phyloP scores from a whole-genome alignment of 2,888 invertebrate species.

The Orthonychiurus folsomi region DNA sequence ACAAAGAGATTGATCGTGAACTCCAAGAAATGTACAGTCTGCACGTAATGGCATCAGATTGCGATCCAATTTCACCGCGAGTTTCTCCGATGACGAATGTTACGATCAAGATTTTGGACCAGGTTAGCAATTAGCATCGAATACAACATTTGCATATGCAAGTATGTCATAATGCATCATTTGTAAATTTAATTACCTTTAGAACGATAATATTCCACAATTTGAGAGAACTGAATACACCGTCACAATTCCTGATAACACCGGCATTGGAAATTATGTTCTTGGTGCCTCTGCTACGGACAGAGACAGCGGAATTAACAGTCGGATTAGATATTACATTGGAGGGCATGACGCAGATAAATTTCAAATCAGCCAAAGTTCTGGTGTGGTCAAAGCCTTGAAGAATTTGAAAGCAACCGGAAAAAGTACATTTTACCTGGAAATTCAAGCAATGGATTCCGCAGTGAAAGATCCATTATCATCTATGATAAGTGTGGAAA shows the following conservation, averaged over 20 bases:
- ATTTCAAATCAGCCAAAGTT: constrained; percentile 68
- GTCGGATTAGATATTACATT: constrained; percentile 74
- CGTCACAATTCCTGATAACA: constrained; percentile 76
- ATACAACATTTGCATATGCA: no score
- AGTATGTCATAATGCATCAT: no score
- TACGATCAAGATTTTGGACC: constrained; percentile 67
- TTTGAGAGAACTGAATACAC: constrained; percentile 56
- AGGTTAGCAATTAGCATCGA: no score
- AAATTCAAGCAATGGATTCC: constrained; percentile 72
- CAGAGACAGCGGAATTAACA: constrained; percentile 74
- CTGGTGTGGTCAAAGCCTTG: constrained; percentile 77
- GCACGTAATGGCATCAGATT: constrained; percentile 78
- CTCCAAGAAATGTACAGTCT: constrained; percentile 66
- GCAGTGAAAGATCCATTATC: constrained; percentile 57
- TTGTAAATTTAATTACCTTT: no score
- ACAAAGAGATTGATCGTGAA: constrained; percentile 67
- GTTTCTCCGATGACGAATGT: constrained; percentile 72
- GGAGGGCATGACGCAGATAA: constrained; percentile 68
- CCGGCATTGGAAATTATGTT: constrained; percentile 72
- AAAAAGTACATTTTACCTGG: constrained; percentile 53
- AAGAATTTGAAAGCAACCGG: constrained; percentile 53
- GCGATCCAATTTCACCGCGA: constrained; percentile 72
- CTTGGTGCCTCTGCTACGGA: constrained; percentile 77
- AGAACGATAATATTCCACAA: constrained; percentile 68
- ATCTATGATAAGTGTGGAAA: constrained; percentile 64